Percentiles rank a stretch among this genome's conserved stretches.
phyloP scores from a whole-genome alignment of 92 coral and sea anemone genomes.

The Paramuricea clavata region DNA sequence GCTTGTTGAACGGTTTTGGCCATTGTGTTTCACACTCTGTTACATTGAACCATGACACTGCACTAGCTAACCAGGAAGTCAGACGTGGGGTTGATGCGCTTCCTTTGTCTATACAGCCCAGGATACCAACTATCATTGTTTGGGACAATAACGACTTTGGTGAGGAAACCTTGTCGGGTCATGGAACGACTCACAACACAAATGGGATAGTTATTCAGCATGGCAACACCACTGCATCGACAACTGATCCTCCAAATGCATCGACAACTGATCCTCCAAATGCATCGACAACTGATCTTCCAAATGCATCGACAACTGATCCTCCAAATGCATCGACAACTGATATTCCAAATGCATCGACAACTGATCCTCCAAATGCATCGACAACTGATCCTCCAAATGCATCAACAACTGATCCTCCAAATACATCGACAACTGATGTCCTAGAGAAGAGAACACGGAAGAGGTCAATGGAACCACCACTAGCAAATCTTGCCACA shows the following conservation, averaged over 20 bases:
- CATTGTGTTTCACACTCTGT: background rate
- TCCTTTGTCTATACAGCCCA: background rate
- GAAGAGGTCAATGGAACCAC: slow-evolving; percentile 24
- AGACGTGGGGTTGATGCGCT: background rate
- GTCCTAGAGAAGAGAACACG: too few relatives aligned
- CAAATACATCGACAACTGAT: background rate
- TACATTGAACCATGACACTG: slow-evolving; percentile 11
- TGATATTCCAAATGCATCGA: too few relatives aligned
- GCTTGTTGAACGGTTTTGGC: background rate
- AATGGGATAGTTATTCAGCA: slow-evolving; percentile 11
- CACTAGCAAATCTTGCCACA: slow-evolving; percentile 8
- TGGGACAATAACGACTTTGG: slow-evolving; percentile 29
- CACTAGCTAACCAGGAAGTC: background rate
- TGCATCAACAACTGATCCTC: too few relatives aligned
- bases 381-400: too few relatives aligned
- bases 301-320: too few relatives aligned
- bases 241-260: background rate
- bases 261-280: too few relatives aligned
- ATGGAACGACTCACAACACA: slow-evolving; percentile 6
- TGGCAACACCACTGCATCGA: background rate
- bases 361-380: too few relatives aligned
- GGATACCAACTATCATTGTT: background rate
- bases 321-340: too few relatives aligned
- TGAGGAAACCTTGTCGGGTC: slow-evolving; percentile 8
- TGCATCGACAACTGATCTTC: too few relatives aligned